phyloP scores from a whole-genome alignment of 2,113 vertebrate genomes.

The Tricholaema leucomelas region DNA sequence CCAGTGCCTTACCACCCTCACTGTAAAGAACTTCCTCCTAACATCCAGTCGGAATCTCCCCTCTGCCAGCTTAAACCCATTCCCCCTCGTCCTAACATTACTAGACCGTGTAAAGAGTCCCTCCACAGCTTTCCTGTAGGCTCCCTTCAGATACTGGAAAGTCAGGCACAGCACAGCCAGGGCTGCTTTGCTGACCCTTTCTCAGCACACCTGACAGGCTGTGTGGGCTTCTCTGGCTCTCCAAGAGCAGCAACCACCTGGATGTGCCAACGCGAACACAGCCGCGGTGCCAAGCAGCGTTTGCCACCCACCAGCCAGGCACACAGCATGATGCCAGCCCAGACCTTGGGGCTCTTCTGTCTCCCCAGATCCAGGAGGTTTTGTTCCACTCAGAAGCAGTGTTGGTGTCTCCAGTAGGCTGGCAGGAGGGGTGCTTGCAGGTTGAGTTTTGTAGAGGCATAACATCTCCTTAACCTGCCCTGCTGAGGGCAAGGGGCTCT shows the following conservation, averaged over 20 bases:
- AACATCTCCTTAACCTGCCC: not conserved
- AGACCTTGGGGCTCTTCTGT: not conserved
- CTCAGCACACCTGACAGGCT: rapidly evolving
- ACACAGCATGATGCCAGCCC: not conserved
- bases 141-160: no score
- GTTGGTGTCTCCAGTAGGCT: not conserved
- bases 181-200: not conserved
- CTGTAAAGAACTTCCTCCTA: no score
- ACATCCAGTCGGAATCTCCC: no score
- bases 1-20: no score
- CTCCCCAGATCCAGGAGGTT: not conserved
- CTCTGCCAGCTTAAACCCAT: no score
- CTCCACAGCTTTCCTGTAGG: no score
- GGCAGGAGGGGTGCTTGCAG: not conserved
- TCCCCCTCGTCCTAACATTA: no score
- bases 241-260: not conserved
- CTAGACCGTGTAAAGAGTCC: no score
- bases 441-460: not conserved
- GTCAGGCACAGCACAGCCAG: not conserved
- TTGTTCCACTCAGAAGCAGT: not conserved
- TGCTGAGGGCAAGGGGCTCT: not conserved
- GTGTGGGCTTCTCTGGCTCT: not conserved
- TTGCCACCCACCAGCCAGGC: not conserved
- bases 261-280: not conserved
- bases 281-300: not conserved